A percentile compares a stretch with the other conserved stretches of the same genome.
phyloP scores from a whole-genome alignment of 30 jellyfish, hydroid and myxozoan genomes.

The Pseudorhiza aurosa region DNA sequence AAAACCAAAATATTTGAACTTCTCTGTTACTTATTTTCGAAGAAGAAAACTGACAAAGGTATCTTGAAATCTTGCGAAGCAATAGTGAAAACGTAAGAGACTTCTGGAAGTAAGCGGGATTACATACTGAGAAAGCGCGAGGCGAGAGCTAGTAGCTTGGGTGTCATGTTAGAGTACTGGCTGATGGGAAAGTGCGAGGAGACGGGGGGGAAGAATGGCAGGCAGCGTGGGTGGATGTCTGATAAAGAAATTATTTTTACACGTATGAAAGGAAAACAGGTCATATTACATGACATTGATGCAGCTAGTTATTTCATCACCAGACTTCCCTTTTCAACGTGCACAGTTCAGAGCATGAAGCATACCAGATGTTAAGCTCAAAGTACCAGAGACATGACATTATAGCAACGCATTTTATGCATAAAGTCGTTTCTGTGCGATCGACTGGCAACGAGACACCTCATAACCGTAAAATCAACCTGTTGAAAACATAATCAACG shows the following conservation, averaged over 20 bases:
- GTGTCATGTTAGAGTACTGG: slow-evolving; percentile 40
- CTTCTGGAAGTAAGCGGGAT: not conserved
- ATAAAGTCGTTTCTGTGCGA: no score
- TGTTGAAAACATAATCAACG: no score
- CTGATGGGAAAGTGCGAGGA: not conserved
- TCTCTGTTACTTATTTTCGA: not conserved
- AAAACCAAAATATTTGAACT: slow-evolving; percentile 64
- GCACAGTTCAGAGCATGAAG: no score
- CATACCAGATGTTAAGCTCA: no score
- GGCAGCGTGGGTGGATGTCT: slow-evolving; percentile 38
- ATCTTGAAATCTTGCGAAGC: not conserved
- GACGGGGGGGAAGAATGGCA: not conserved
- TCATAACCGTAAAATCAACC: no score
- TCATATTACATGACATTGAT: not conserved
- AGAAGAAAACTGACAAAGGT: not conserved
- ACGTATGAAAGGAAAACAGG: not conserved
- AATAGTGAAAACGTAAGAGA: not conserved
- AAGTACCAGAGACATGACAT: no score
- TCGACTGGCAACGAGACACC: no score
- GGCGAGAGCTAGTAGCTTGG: not conserved
- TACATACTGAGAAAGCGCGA: not conserved
- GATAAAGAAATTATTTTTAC: not conserved
- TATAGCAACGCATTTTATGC: no score
- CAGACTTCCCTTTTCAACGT: not conserved
- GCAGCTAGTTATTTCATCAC: not conserved